Evolutionary conservation across 2,888 invertebrate genomes (phyloP), one percentile per base, ranked within the genome.

Genomic region (Drosophila tripunctata): DNA sequence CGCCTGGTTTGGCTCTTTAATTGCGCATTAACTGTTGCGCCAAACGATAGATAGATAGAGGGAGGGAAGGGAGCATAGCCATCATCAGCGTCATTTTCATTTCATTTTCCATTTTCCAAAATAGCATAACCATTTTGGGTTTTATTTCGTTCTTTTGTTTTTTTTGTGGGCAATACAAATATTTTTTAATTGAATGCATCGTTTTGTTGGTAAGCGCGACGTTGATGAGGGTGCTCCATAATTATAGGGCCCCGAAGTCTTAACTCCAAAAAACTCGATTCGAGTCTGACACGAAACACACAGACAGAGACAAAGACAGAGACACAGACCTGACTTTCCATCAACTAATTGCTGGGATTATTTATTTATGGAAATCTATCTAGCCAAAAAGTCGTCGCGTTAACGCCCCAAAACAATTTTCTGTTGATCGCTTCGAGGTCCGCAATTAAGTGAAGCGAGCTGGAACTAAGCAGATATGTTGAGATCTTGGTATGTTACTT

Each of bases 221-320:
- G 67, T 78, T 83, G 81, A 81, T 76, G 84, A 81, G 81, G 81
- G 84, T 81, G 64, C 66, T 69, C 65, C 45, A 67, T 84, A 84
- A 81, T 81, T 78, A 81, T 67, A 63, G 70, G 68, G 36, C 62
- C 62, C 61, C 61, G 17, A 30, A 57, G 48, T 12, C 56, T 47
- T 8, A 40, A 66, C 62, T 44, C 58, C 54, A 55, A 47, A 55
- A 47, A 35, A 35, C 54, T 50, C 50, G 30, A 47, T 21, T 56
- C 21, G 33, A 40, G 54, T 19, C 74, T 64, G 64, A 55, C 66
- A 69, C 65, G 69, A 51, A 64, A 50, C 66, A 51, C 52, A 44
- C 17, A 27, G 10, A 6, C 24, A 27, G 2, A 10, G 10, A 27
- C 10, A 27, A 8, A 27, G 10, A 27, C 21, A 21, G 3, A 21